These are phyloP conservation scores for Tarsius wallacei DNA, from an alignment of 2,797 vertebrate genomes.

Conservation along the genomic window DNA sequence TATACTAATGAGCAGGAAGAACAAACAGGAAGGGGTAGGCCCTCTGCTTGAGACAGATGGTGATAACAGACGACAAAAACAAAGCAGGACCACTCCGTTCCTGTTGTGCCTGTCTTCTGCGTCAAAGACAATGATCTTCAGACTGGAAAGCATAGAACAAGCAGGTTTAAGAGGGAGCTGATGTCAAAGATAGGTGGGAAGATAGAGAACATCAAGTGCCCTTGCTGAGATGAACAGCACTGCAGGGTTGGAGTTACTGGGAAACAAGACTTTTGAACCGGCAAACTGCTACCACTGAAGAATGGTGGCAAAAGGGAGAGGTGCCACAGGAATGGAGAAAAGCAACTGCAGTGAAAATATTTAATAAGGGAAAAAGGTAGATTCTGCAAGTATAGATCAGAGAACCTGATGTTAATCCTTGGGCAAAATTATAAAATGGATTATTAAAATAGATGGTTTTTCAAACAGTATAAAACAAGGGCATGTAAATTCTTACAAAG, in stretches of 20 bases:
- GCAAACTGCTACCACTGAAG: not conserved
- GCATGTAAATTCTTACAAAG: slow-evolving; percentile 30
- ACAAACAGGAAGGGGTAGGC: slow-evolving; percentile 53
- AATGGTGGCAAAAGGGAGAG: not conserved
- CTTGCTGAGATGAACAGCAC: not conserved
- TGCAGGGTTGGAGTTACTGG: not conserved
- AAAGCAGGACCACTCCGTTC: slow-evolving; percentile 52
- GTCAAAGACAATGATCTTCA: slow-evolving; percentile 42
- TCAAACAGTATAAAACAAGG: slow-evolving; percentile 27
- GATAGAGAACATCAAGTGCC: not conserved
- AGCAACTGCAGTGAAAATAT: slow-evolving; percentile 10
- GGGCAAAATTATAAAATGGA: slow-evolving; percentile 51
- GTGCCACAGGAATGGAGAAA: not conserved
- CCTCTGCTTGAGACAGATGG: slow-evolving; percentile 78
- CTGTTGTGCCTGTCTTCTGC: slow-evolving; percentile 43
- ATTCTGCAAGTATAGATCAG: slow-evolving; percentile 2
- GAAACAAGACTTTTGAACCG: not conserved
- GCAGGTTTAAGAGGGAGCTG: slow-evolving; percentile 14
- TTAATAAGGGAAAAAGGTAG: not conserved
- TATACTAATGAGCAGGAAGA: slow-evolving; percentile 58
- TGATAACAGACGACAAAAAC: slow-evolving; percentile 47
- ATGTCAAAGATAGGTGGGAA: not conserved
- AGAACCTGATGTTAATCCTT: slow-evolving; percentile 31
- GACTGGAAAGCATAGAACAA: slow-evolving; percentile 43
- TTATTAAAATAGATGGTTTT: slow-evolving; percentile 55